Percentiles rank a stretch among this genome's conserved stretches.
These are phyloP conservation scores for Sebastes schlegelii DNA, from an alignment of 2,113 vertebrate species.

Conservation along the genomic window DNA sequence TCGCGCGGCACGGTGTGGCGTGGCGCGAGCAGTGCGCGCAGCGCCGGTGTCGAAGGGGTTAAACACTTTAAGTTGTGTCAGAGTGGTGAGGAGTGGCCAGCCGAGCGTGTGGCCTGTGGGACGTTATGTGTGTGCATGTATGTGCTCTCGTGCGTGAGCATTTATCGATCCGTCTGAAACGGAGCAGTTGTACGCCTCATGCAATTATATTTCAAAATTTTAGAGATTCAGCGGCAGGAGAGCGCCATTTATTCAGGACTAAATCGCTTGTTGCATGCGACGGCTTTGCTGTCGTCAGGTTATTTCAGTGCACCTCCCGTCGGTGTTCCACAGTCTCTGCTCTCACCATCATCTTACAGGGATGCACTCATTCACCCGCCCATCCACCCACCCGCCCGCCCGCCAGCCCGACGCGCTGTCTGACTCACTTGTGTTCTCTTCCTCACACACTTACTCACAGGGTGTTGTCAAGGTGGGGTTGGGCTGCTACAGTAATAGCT, in stretches of 20 bases:
- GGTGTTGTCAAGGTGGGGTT: slow-evolving; percentile 31
- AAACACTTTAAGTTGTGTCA: slow-evolving; percentile 48
- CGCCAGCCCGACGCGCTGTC: background rate
- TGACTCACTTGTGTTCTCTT: slow-evolving; percentile 45
- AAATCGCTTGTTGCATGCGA: background rate
- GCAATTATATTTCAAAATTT: slow-evolving; percentile 17
- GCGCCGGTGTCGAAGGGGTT: slow-evolving; percentile 17
- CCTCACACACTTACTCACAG: slow-evolving; percentile 37
- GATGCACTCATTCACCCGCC: slow-evolving; percentile 29
- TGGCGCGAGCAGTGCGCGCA: background rate
- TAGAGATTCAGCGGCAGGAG: background rate
- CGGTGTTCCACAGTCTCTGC: background rate
- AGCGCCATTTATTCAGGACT: background rate
- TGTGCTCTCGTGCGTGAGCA: slow-evolving; percentile 21
- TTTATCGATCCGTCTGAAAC: slow-evolving; percentile 25
- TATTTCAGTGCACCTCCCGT: background rate
- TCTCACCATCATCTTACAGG: background rate
- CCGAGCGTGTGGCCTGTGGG: slow-evolving; percentile 13
- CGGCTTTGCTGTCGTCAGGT: slow-evolving; percentile 12
- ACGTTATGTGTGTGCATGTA: background rate
- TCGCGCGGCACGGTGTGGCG: background rate
- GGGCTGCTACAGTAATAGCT: slow-evolving; percentile 36
- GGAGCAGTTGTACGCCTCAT: background rate
- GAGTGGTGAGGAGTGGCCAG: slow-evolving; percentile 51
- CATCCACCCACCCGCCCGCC: background rate